Base-by-base conservation (phyloP, 2,888 invertebrate genomes). In the Parnassius orleans region DNA sequence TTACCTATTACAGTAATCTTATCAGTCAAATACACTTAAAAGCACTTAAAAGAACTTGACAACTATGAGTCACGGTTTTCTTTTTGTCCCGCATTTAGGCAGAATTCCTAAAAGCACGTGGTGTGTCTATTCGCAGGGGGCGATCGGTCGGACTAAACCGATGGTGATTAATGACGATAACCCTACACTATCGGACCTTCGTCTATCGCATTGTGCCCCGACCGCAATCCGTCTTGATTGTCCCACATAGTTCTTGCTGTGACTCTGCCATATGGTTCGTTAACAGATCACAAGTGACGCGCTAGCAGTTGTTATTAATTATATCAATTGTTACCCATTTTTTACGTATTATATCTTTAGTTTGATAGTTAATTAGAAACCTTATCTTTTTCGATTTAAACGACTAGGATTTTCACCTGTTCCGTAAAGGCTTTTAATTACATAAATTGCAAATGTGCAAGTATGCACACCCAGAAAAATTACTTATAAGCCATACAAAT, bases 111-210 rank as follows among this genome's bases (percentile, higher is more conserved):
- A 33, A 14, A 15, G 41, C 56, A 56, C 24, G 15, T 62, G 62
- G 62, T 62, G 48, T 50, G 12, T 43, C 12, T 50, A 62, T 53
- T 50, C 61, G 53, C 64, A 24, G 63, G 61, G 66, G 64, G 65
- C 66, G 69, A 68, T 60, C 62, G 63, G 56, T 63, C 63, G 65
- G 52, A 53, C 56, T 70, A 66, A 77, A 69, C 71, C 74, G 72
- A 72, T 72, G 76, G 72, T 82, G 81, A 81, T 82, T 82, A 80
- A 82, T 80, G 81, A 75, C 65, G 63, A 68, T 69, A 73, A 74
- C 77, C 77, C 74, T 66, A 65, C 68, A 64, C 71, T 76, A 75
- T 71, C 72, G 73, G 70, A 70, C 68, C 72, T 73, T 68, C 74
- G 68, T 66, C 72, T 71, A 71, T 73, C 74, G 66, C 67, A 61